Conservation (phyloP, 2,113 vertebrate species). For the Oryzias javanicus region DNA sequence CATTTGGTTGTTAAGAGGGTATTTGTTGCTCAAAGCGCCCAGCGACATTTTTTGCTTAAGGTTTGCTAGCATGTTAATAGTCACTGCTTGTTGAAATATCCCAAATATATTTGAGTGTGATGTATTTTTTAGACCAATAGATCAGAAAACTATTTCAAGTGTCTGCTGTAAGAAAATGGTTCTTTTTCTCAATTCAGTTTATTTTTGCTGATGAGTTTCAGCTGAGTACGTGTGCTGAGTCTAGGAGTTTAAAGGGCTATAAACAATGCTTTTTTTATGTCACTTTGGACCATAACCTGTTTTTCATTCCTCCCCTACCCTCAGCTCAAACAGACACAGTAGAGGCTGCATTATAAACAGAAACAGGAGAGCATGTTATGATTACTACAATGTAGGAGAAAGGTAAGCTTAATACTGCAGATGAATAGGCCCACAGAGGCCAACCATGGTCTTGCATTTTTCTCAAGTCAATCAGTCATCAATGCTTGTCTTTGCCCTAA, state of each 20-base stretch:
- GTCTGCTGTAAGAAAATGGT: no score
- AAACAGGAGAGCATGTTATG: neutral
- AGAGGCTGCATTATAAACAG: neutral
- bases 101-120: no score
- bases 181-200: no score
- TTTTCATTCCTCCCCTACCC: neutral
- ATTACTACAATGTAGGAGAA: slow-evolving; percentile 15
- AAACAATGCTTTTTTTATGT: neutral
- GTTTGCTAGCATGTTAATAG: no score
- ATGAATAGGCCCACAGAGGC: neutral
- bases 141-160: no score
- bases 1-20: no score
- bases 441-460: slow-evolving; percentile 46
- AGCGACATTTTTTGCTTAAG: no score
- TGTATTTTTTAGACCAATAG: no score
- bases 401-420: neutral
- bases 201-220: no score
- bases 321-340: neutral
- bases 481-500: slow-evolving; percentile 44
- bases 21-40: no score
- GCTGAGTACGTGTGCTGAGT: neutral
- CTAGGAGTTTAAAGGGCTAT: neutral
- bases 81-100: no score
- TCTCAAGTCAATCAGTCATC: slow-evolving; percentile 43
- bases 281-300: neutral